These are phyloP conservation scores for Cryptoblepharus egeriae DNA, from an alignment of 2,797 vertebrate genomes.

Conservation along the genomic window DNA sequence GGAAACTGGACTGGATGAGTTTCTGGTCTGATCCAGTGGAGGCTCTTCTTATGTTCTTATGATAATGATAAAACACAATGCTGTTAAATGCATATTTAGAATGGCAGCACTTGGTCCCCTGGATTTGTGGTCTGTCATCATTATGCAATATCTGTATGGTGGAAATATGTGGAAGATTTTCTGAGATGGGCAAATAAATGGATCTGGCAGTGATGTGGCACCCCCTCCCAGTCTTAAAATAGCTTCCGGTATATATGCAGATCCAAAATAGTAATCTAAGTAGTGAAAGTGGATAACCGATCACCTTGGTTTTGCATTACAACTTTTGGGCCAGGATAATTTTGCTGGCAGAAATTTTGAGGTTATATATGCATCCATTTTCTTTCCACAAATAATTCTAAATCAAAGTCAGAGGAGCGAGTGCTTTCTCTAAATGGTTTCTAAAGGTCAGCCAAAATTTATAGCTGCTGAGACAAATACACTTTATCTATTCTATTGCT, in stretches of 20 bases:
- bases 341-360: not conserved
- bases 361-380: slow-evolving; percentile 45
- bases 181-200: not conserved
- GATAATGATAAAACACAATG: no score
- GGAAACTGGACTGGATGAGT: no score
- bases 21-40: no score
- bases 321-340: not conserved
- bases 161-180: not conserved
- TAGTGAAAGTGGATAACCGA: not conserved
- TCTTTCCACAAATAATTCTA: slow-evolving; percentile 49
- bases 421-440: slow-evolving; percentile 51
- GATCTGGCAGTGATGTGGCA: not conserved
- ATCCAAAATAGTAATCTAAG: slow-evolving; percentile 3
- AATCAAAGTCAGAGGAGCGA: slow-evolving; percentile 37
- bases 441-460: slow-evolving; percentile 61
- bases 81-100: no score
- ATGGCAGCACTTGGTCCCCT: no score
- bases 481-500: slow-evolving; percentile 57
- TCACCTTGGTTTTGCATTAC: not conserved
- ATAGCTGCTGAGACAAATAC: slow-evolving; percentile 47
- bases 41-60: no score
- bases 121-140: no score
- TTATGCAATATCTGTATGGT: not conserved
- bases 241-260: not conserved
- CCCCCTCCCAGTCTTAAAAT: not conserved